Conservation (phyloP, 1,140 invertebrate species). For the Apolygus lucorum region DNA sequence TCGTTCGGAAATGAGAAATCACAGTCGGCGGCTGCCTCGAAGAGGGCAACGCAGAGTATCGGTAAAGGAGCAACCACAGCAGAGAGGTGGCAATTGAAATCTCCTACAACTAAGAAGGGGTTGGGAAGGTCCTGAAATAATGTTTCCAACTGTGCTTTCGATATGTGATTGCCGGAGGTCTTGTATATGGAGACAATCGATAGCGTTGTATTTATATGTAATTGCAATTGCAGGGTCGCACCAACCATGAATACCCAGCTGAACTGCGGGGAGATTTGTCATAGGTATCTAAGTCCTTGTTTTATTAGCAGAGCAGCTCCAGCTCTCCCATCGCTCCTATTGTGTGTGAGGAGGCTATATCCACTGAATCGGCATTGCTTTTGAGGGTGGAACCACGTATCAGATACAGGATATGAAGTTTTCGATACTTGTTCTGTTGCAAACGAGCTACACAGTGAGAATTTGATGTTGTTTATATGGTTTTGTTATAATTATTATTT, state of each 20-base stretch:
- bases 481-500: not conserved
- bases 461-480: not conserved
- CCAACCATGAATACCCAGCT: not conserved
- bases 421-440: constrained; percentile 9
- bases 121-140: not conserved
- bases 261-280: not conserved
- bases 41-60: not conserved
- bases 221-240: not conserved
- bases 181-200: not conserved
- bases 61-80: not conserved
- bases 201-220: not conserved
- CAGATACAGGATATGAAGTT: constrained; percentile 14
- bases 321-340: constrained; percentile 16
- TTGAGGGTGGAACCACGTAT: constrained; percentile 15
- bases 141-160: not conserved
- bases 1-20: not conserved
- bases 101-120: not conserved
- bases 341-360: constrained; percentile 5
- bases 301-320: constrained; percentile 21
- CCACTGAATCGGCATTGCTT: constrained; percentile 10
- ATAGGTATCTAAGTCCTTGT: not conserved
- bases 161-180: not conserved
- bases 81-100: no score
- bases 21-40: not conserved
- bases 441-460: not conserved